Evolutionary conservation across 1,140 invertebrate species (phyloP), one percentile per base, ranked within the genome.

Genomic region (Cydia amplana): DNA sequence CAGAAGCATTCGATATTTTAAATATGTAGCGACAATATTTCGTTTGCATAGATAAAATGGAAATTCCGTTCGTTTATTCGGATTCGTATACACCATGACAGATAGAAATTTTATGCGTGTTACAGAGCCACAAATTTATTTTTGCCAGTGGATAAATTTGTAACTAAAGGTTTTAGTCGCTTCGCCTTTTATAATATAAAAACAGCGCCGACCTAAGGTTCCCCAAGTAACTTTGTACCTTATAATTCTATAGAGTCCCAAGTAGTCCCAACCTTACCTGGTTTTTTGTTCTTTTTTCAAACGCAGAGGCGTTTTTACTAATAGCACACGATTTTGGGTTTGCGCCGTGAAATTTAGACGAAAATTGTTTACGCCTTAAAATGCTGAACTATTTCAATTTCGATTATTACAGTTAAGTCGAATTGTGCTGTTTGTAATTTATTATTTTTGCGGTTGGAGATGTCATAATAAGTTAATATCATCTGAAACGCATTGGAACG

Each of bases 1-100:
- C 65, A 40, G n/a, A 70, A 67, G 23, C 65, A 36, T 70, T 36
- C 28, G 4, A 70, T 6, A 20, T 70, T 70, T 70, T 70, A 70
- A 70, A 70, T 60, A 70, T 70, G 25, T 36, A 40, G 65, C 65
- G 65, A 70, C 55, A 60, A 60, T 60, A 60, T 60, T 70, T 18
- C 65, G 65, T 70, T 70, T 9, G 28, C 65, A 36, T 70, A 36
- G 55, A 60, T 23, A 60, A 6, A 60, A 60, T 60, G 55, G 55
- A 60, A 36, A 70, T 40, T 32, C 6, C 64, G 14, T 20, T 18
- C 65, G 65, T 70, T 67, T 43, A 70, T 43, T 18, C 5, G 65
- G 40, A 67, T 67, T 67, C 25, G 51, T 32, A 32, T 67, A 70
- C 65, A 70, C 65, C 65, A 70, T 70, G 65, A 70, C 65, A 70